Evolutionary conservation across 1,140 invertebrate genomes (phyloP), one percentile per base, ranked within the genome.

Genomic region (Brachionus paranguensis): DNA sequence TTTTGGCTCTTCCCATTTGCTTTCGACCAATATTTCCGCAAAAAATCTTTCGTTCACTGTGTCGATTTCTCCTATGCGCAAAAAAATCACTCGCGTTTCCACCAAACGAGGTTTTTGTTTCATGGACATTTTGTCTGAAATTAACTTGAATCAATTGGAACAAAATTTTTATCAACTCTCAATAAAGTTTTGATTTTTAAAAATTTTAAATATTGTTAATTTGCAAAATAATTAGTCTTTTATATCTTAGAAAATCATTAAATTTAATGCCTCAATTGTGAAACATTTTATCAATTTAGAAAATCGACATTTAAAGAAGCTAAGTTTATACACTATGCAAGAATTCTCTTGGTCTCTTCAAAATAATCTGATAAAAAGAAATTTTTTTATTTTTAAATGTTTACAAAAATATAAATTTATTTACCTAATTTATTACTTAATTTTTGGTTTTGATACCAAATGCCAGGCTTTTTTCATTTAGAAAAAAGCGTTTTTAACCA

Each of bases 51-150:
- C 85, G 20, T 85, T 84, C 27, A 85, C 70, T 14, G 85, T 85
- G 41, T 85, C 81, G 68, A 85, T 83, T 70, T 85, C 85, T 27
- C 84, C 84, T 14, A 85, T 81, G 47, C 84, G 84, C 24, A 85
- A 27, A 60, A 85, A 85, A 27, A 68, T 68, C 1, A 83, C 53
- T 12, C 78, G 47, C 1, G 53, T 60, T 20, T 60, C 53, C n/a
- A 60, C 53, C 53, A 17, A 60, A 24, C 53, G 53, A 20, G 53
- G 53, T 5, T 60, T 60, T 20, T 60, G 53, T 24, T 20, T 60
- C 6, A 60, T 60, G 53, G 53, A 60, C 53, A 60, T 60, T 17
- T 24, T 27, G 17, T 60, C 20, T 2, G 10, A 60, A 60, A 47
- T n/a, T n/a, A 47, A 14, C 14, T 47, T 14, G 14, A n/a, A 47